phyloP scores from a whole-genome alignment of 1,140 invertebrate species.

The Pseudobourletiella spinata region DNA sequence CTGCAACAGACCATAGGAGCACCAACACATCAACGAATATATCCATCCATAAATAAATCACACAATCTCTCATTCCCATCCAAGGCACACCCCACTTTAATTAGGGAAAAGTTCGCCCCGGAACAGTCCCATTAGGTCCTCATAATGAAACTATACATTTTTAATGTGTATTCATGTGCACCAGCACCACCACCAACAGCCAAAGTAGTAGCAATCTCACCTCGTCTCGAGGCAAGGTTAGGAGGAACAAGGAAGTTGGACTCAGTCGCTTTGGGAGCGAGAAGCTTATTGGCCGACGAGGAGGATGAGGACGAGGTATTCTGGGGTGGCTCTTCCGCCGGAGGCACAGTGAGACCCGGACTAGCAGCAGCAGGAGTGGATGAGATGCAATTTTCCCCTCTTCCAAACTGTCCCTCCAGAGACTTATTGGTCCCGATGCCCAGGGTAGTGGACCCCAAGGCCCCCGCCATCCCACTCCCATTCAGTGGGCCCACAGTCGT shows the following conservation, averaged over 20 bases:
- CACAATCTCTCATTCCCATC: too few relatives aligned
- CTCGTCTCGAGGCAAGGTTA: conserved; percentile 18
- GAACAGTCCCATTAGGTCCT: too few relatives aligned
- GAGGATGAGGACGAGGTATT: conserved; percentile 7
- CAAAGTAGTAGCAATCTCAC: conserved; percentile 18
- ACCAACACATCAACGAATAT: too few relatives aligned
- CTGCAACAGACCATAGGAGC: conserved; percentile 44
- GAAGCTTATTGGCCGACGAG: conserved; percentile 27
- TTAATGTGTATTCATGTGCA: too few relatives aligned
- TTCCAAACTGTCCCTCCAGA: not conserved
- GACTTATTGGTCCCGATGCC: not conserved
- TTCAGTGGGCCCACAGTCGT: not conserved
- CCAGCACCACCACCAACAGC: too few relatives aligned
- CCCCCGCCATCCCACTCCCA: not conserved
- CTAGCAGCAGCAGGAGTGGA: too few relatives aligned
- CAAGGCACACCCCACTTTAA: too few relatives aligned
- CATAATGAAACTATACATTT: too few relatives aligned
- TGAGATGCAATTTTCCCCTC: not conserved
- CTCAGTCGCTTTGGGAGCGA: conserved; percentile 29
- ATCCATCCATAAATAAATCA: too few relatives aligned
- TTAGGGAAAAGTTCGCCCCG: too few relatives aligned
- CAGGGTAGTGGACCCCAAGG: not conserved
- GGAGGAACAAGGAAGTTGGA: conserved; percentile 31
- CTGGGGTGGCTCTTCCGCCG: conserved; percentile 4
- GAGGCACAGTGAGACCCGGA: not conserved